Conservation (phyloP, 2,113 vertebrate genomes). For the Dendrocopos noguchii region DNA sequence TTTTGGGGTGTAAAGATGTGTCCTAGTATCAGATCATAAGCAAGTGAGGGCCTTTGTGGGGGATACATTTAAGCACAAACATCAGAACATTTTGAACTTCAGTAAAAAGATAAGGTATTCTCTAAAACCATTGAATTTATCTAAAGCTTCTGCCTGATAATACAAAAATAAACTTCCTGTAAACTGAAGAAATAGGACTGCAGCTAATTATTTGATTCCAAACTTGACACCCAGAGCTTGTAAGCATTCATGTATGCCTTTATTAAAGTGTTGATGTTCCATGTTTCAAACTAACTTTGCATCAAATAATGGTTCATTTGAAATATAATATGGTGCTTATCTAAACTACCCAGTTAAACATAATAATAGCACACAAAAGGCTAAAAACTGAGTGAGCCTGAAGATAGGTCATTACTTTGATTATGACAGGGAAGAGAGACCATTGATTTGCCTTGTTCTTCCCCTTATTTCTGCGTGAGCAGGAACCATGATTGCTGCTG, state of each 20-base stretch:
- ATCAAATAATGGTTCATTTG: not conserved
- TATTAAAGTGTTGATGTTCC: not conserved
- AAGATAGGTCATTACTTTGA: rapidly evolving
- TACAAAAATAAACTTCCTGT: not conserved
- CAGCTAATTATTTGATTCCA: not conserved
- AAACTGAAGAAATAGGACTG: not conserved
- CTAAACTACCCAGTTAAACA: not conserved
- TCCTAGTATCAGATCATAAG: not conserved
- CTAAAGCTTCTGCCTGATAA: not conserved
- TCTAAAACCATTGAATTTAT: not conserved
- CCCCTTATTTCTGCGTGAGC: not conserved
- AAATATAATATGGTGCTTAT: not conserved
- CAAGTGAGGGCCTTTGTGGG: not conserved
- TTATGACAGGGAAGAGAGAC: not conserved
- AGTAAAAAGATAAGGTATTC: not conserved
- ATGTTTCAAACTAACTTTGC: not conserved
- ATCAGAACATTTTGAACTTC: not conserved
- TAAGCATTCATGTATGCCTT: not conserved
- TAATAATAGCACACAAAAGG: not conserved
- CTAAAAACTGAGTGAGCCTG: not conserved
- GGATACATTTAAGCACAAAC: not conserved
- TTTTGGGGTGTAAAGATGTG: not conserved
- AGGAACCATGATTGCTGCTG: not conserved
- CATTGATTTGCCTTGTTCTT: not conserved
- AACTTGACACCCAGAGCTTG: not conserved